These are phyloP conservation scores for Chromis chromis DNA, from an alignment of 2,797 vertebrate genomes.

Conservation along the genomic window DNA sequence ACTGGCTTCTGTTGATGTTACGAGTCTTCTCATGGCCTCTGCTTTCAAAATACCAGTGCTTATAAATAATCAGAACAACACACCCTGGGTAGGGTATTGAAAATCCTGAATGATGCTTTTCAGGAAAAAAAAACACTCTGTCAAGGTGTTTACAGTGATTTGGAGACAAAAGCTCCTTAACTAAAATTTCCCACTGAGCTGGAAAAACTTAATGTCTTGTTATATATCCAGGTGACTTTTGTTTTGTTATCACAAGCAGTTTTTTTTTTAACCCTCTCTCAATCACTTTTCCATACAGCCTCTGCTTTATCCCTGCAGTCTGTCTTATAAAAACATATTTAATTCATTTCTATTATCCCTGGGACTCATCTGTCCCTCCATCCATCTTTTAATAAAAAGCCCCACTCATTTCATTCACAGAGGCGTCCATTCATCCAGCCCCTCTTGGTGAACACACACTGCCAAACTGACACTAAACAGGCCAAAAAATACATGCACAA, in stretches of 20 bases:
- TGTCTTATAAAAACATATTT: conserved; percentile 46
- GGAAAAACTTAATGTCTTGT: conserved; percentile 5
- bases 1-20: conserved; percentile 36
- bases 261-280: conserved; percentile 2
- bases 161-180: neutral
- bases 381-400: conserved; percentile 61
- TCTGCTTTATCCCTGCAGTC: conserved; percentile 36
- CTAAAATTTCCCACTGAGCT: conserved; percentile 2
- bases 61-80: conserved; percentile 46
- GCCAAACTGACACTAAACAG: conserved; percentile 37
- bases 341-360: conserved; percentile 49
- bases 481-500: conserved; percentile 15
- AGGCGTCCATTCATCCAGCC: conserved; percentile 44
- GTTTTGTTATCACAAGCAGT: neutral
- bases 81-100: conserved; percentile 9
- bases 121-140: neutral
- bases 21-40: conserved; percentile 7
- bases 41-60: conserved; percentile 40
- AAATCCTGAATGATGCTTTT: conserved; percentile 24
- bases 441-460: conserved; percentile 24
- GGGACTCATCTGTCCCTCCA: conserved; percentile 35
- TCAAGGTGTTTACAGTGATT: neutral
- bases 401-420: conserved; percentile 37
- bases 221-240: conserved; percentile 15
- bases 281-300: conserved; percentile 25